Percentiles rank a stretch among this genome's conserved stretches.
phyloP scores from a whole-genome alignment of 2,888 invertebrate genomes.

The Caenorhabditis sp. region DNA sequence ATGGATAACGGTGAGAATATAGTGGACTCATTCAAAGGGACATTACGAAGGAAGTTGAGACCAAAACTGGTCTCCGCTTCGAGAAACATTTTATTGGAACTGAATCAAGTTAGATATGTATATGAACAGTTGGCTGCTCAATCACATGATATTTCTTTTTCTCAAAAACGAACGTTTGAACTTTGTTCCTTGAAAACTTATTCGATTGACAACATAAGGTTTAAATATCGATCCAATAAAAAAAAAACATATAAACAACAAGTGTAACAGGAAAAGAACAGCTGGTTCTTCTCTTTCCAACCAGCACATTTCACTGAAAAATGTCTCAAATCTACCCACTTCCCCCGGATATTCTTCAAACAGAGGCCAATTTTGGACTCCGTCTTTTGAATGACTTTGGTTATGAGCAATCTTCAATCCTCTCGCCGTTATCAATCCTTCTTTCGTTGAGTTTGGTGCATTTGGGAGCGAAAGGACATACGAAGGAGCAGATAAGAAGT shows the following conservation, averaged over 20 bases:
- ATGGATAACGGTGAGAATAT: conserved; percentile 33
- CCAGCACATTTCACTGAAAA: background rate
- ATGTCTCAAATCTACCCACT: background rate
- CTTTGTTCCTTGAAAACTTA: too few relatives aligned
- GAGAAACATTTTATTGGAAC: background rate
- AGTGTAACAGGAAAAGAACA: background rate
- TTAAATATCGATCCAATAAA: too few relatives aligned
- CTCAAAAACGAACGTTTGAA: background rate
- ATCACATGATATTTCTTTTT: too few relatives aligned
- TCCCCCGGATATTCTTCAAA: background rate
- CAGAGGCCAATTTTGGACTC: background rate
- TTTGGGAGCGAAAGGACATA: conserved; percentile 32
- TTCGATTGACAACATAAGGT: too few relatives aligned
- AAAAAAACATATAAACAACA: background rate
- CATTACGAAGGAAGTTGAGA: conserved; percentile 24
- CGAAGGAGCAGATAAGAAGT: conserved; percentile 19
- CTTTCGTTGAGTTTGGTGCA: conserved; percentile 26
- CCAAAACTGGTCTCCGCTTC: conserved; percentile 32
- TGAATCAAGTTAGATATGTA: background rate
- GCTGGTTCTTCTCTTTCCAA: background rate
- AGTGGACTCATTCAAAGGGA: conserved; percentile 22
- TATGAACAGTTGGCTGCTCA: background rate
- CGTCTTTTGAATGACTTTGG: background rate
- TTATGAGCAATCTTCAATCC: background rate
- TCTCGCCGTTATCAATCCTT: conserved; percentile 32